These are phyloP conservation scores for Microctenopoma steveboyesi DNA, from an alignment of 2,797 vertebrate species.

Conservation along the genomic window DNA sequence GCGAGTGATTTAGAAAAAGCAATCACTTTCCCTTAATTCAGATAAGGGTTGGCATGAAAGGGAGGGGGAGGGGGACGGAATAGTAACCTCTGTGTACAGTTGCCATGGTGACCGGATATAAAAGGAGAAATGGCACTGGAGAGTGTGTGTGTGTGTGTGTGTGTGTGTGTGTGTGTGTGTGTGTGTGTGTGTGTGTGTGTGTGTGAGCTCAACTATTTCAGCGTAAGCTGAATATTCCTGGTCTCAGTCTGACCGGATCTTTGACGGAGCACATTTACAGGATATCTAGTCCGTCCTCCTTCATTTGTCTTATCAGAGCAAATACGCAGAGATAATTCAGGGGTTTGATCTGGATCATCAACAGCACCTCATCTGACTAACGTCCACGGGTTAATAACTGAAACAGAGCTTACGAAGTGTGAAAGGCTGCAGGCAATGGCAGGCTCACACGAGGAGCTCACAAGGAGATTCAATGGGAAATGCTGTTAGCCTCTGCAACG, in stretches of 20 bases:
- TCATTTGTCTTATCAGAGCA: conserved; percentile 36
- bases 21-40: conserved; percentile 52
- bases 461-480: too few species aligned
- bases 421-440: background rate
- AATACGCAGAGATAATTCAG: conserved; percentile 20
- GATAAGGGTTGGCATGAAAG: conserved; percentile 37
- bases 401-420: background rate
- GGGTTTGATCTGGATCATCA: conserved; percentile 4
- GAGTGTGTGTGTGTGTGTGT: conserved; percentile 28
- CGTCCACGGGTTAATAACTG: background rate
- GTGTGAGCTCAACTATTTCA: too few species aligned
- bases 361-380: conserved; percentile 2
- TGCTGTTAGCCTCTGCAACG: too few species aligned
- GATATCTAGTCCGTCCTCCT: too few species aligned
- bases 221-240: background rate
- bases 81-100: conserved; percentile 54
- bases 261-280: background rate
- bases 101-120: conserved; percentile 50
- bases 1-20: conserved; percentile 58
- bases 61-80: background rate
- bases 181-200: too few species aligned
- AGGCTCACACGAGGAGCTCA: background rate
- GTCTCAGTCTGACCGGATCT: conserved; percentile 31
- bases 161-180: too few species aligned
- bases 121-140: conserved; percentile 54